Evolutionary conservation across 2,888 invertebrate species (phyloP), one percentile per base, ranked within the genome.

Genomic region (Nemurella pictetii): DNA sequence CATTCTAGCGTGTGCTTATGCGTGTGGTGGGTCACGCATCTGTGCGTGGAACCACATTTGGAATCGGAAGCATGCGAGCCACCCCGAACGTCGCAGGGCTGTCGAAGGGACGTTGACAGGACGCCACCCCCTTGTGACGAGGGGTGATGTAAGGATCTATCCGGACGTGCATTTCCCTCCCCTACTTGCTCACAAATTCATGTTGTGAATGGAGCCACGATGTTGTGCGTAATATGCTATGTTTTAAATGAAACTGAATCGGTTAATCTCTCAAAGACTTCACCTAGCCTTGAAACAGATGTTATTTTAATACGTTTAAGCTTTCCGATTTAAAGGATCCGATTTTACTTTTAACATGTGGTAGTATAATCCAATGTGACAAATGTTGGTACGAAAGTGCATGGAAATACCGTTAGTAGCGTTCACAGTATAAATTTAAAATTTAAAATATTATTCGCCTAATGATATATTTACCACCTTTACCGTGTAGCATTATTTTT

Each of bases 221-320:
- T 5, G 30, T 78, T 29, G 4, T 78, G 78, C n/a, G 78, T 78
- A 27, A 30, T 30, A 12, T 55, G 55, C 55, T 12, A 20, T 55
- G 20, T 55, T 7, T 20, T 55, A 55, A 55, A 55, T 55, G 9
- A 55, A 7, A 20, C 55, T 55, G 78, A 78, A n/a, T 0, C 9
- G 78, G 75, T 78, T 78, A 78, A 78, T 28, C 78, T 29, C 78
- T 30, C 29, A 78, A 30, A 78, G 78, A 26, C 26, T 27, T 75
- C 73, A 9, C 4, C 32, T 3, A 32, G 9, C 4, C 32, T 32
- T 32, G 3, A 32, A 32, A 32, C 32, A 32, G 3, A 3, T 32
- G 32, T 32, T 32, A 9, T n/a, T n/a, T n/a, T n/a, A n/a, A n/a
- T 32, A 9, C 32, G 32, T 32, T 32, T 32, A 3, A 32, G 9